Conservation (phyloP, 2,888 invertebrate species). For the Drosophila putrida region DNA sequence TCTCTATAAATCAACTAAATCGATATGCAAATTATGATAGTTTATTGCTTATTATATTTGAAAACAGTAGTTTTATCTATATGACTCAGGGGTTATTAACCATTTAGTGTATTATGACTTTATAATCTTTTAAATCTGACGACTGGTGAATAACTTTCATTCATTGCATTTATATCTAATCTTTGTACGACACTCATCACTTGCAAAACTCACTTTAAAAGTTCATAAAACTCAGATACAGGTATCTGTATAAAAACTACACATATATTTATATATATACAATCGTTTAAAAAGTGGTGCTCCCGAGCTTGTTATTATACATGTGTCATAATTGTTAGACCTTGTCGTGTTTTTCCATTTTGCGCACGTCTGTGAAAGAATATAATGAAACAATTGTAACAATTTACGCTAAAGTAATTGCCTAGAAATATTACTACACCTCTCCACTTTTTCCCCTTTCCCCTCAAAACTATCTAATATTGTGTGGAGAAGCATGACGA, state of each 20-base stretch:
- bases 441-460: neutral
- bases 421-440: neutral
- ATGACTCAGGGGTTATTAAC: conserved; percentile 7
- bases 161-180: conserved; percentile 30
- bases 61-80: conserved; percentile 10
- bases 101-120: conserved; percentile 1
- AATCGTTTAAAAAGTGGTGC: conserved; percentile 8
- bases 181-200: conserved; percentile 6
- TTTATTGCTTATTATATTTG: neutral
- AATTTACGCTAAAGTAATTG: conserved; percentile 35
- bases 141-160: conserved; percentile 23
- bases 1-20: neutral
- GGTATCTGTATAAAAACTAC: neutral
- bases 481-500: conserved; percentile 46
- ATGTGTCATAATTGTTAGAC: conserved; percentile 38
- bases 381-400: conserved; percentile 39
- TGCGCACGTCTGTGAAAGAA: conserved; percentile 35
- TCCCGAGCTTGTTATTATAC: conserved; percentile 33
- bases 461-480: conserved; percentile 13
- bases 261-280: neutral
- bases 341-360: conserved; percentile 50
- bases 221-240: conserved; percentile 11
- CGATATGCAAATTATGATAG: neutral
- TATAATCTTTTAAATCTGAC: conserved; percentile 1
- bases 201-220: conserved; percentile 4